These are phyloP conservation scores for Pelodiscus sinensis DNA, from an alignment of 2,113 vertebrate species.

Conservation along the genomic window DNA sequence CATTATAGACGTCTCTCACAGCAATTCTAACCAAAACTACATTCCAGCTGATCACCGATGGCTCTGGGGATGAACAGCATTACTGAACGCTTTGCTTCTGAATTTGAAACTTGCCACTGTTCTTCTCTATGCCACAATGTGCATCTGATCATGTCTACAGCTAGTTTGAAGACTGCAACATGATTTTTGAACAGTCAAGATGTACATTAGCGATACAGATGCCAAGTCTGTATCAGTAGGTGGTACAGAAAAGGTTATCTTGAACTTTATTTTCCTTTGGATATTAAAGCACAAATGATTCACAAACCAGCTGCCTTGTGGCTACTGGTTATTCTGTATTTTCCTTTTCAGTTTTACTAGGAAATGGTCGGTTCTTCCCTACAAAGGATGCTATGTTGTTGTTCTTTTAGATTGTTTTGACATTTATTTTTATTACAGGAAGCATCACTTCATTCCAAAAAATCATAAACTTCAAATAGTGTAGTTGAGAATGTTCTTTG, in stretches of 20 bases:
- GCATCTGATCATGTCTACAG: not conserved
- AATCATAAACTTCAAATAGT: not conserved
- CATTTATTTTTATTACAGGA: slow-evolving; percentile 47
- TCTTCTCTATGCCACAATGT: not conserved
- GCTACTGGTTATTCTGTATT: slow-evolving; percentile 67
- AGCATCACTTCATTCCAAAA: slow-evolving; percentile 58
- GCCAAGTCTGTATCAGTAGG: slow-evolving; percentile 18
- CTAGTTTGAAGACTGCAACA: not conserved
- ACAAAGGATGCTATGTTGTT: slow-evolving; percentile 40
- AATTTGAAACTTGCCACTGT: not conserved
- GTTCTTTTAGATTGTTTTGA: not conserved
- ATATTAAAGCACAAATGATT: slow-evolving; percentile 71
- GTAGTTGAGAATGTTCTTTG: slow-evolving; percentile 24
- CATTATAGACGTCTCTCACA: slow-evolving; percentile 93
- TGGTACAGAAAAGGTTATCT: slow-evolving; percentile 47
- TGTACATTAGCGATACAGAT: not conserved
- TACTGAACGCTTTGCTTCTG: not conserved
- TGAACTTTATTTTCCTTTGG: slow-evolving; percentile 59
- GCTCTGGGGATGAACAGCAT: not conserved
- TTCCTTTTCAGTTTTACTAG: slow-evolving; percentile 45
- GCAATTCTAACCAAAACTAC: slow-evolving; percentile 78
- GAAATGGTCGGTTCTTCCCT: slow-evolving; percentile 48
- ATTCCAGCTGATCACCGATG: not conserved
- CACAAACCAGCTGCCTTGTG: slow-evolving; percentile 44
- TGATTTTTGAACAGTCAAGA: not conserved